phyloP scores from a whole-genome alignment of 2,797 vertebrate species.

The Chrysolophus pictus region DNA sequence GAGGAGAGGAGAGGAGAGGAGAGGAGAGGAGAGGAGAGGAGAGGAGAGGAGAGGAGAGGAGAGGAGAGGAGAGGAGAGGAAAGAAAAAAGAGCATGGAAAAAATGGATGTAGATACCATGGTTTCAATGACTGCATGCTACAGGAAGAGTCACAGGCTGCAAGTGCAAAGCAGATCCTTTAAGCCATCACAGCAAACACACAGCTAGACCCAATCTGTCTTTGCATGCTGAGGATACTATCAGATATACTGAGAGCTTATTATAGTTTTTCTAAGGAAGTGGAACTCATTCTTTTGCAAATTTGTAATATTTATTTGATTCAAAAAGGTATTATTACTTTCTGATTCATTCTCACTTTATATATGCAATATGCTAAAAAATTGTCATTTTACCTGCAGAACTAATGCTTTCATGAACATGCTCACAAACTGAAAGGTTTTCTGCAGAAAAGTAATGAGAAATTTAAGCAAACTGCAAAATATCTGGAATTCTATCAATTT shows the following conservation, averaged over 20 bases:
- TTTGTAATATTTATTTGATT: neutral
- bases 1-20: no score
- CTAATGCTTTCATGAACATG: neutral
- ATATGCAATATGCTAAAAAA: neutral
- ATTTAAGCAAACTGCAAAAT: neutral
- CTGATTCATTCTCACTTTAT: neutral
- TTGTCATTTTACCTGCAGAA: neutral
- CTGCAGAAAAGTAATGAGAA: neutral
- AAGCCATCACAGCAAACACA: neutral
- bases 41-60: no score
- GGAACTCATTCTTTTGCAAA: neutral
- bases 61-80: no score
- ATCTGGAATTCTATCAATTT: neutral
- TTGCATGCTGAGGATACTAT: neutral
- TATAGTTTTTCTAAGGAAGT: neutral
- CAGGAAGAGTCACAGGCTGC: neutral
- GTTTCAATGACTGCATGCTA: neutral
- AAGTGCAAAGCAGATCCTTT: neutral
- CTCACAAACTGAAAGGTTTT: accelerated
- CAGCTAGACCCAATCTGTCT: neutral
- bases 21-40: no score
- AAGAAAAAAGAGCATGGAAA: neutral
- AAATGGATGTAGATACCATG: neutral
- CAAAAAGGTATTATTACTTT: neutral
- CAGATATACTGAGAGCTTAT: neutral